A percentile compares a stretch with the other conserved stretches of the same genome.
phyloP scores from a whole-genome alignment of 2,113 vertebrate genomes.

The Eclectus roratus region DNA sequence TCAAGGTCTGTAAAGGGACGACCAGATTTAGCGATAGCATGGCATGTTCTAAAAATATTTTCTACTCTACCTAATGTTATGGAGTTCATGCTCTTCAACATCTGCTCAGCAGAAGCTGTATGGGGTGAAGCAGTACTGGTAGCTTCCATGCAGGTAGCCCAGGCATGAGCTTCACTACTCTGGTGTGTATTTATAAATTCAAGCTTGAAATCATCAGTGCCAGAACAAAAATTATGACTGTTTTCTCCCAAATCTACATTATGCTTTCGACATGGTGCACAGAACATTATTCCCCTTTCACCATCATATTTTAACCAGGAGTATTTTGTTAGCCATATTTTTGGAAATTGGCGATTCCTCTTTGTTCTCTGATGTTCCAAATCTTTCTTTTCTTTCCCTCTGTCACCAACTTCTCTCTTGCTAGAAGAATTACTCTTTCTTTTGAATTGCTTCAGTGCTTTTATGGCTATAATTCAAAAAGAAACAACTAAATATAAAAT shows the following conservation, averaged over 20 bases:
- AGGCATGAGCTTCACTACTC: slow-evolving; percentile 69
- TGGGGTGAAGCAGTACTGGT: slow-evolving; percentile 25
- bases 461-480: slow-evolving; percentile 69
- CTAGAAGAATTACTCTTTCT: slow-evolving; percentile 26
- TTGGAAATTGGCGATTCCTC: slow-evolving; percentile 62
- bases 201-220: slow-evolving; percentile 69
- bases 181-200: slow-evolving; percentile 68
- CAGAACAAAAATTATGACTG: slow-evolving; percentile 63
- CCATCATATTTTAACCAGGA: slow-evolving; percentile 73
- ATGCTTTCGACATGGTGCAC: slow-evolving; percentile 66
- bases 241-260: slow-evolving; percentile 59
- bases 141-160: slow-evolving; percentile 66
- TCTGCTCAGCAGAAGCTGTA: slow-evolving; percentile 10
- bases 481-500: background rate
- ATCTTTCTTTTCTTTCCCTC: slow-evolving; percentile 8
- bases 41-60: slow-evolving; percentile 66
- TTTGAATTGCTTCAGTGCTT: slow-evolving; percentile 71
- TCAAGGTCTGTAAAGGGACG: slow-evolving; percentile 42
- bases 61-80: slow-evolving; percentile 55
- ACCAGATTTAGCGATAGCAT: slow-evolving; percentile 62
- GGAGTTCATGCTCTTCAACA: slow-evolving; percentile 57
- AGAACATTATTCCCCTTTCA: slow-evolving; percentile 70
- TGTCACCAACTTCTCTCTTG: background rate
- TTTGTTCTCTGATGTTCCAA: slow-evolving; percentile 37
- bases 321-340: slow-evolving; percentile 74